Percentiles rank a stretch among this genome's conserved stretches.
Evolutionary conservation across 2,888 invertebrate species (phyloP).

Genomic region (Neoaliturus tenellus): DNA sequence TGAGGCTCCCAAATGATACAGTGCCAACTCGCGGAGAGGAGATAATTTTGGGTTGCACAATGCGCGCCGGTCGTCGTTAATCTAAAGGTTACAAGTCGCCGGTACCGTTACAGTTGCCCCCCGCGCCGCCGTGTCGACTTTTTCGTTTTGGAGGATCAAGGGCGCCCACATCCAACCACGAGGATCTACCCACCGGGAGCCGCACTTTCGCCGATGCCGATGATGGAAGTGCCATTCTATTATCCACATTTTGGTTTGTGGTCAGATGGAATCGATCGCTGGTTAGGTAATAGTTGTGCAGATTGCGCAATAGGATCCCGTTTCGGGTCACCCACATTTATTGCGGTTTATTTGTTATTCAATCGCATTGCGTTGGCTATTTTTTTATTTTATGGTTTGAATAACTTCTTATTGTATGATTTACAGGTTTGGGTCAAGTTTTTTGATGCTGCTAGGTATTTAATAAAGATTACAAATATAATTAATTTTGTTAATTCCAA

Average conservation of each 20-base stretch:
- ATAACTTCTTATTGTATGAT: no score
- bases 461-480: no score
- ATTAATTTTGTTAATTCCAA: no score
- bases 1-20: slow-evolving; percentile 1
- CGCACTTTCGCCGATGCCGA: neutral
- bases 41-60: slow-evolving; percentile 24
- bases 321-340: neutral
- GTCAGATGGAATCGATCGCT: slow-evolving; percentile 6
- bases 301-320: neutral
- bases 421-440: no score
- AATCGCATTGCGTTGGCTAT: neutral
- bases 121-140: neutral
- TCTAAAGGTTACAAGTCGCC: slow-evolving; percentile 46
- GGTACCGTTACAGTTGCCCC: slow-evolving; percentile 42
- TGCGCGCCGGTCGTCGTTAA: slow-evolving; percentile 12
- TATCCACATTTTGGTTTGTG: neutral
- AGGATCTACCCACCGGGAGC: neutral
- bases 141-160: slow-evolving; percentile 32
- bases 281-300: neutral
- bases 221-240: no score
- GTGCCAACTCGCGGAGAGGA: slow-evolving; percentile 6
- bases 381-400: no score
- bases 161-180: slow-evolving; percentile 11
- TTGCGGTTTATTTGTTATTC: neutral
- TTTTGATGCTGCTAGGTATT: no score